phyloP scores from a whole-genome alignment of 2,797 vertebrate genomes.

The Threskiornis aethiopicus region DNA sequence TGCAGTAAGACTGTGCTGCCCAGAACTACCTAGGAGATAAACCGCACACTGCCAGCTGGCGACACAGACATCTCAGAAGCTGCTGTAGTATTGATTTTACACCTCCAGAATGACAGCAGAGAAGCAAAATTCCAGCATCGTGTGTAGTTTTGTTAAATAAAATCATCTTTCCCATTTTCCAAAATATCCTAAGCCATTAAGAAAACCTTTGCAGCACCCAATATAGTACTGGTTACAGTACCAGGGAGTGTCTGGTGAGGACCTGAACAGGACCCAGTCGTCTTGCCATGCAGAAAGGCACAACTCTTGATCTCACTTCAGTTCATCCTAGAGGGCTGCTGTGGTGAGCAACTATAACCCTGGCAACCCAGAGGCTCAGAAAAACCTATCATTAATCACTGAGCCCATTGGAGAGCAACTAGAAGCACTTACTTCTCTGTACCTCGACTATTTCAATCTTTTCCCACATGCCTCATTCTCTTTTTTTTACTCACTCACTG shows the following conservation, averaged over 20 bases:
- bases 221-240: neutral
- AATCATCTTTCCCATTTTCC: neutral
- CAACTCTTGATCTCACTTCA: neutral
- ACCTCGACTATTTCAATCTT: neutral
- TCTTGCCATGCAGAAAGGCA: neutral
- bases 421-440: neutral
- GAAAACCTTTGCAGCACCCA: neutral
- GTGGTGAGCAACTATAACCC: neutral
- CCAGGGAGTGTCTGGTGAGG: neutral
- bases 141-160: neutral
- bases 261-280: neutral
- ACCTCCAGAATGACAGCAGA: neutral
- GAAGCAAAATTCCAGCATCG: neutral
- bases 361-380: neutral
- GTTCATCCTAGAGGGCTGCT: neutral
- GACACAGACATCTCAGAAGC: neutral
- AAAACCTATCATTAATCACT: neutral
- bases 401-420: neutral
- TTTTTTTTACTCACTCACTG: neutral
- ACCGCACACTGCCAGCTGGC: no score
- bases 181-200: neutral
- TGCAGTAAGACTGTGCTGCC: neutral
- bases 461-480: constrained; percentile 12
- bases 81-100: neutral
- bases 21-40: neutral